Conservation (phyloP, 2,888 invertebrate species). For the Dynastes maya region DNA sequence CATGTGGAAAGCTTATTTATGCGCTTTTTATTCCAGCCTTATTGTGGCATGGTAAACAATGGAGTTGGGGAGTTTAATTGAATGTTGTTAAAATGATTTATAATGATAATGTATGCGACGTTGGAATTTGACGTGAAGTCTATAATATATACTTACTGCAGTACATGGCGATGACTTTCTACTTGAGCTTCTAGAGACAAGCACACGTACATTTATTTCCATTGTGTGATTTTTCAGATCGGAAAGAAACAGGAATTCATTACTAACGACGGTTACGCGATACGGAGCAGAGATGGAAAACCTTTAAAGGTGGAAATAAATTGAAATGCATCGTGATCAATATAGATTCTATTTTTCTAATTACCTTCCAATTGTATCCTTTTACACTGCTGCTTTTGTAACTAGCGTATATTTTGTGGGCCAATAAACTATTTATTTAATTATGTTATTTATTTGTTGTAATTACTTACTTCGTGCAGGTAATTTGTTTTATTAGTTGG, state of each 20-base stretch:
- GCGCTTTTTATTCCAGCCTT: slow-evolving; percentile 49
- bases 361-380: no score
- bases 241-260: slow-evolving; percentile 17
- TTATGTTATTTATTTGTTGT: no score
- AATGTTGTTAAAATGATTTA: slow-evolving; percentile 52
- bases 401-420: no score
- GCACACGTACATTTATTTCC: slow-evolving; percentile 24
- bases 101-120: slow-evolving; percentile 51
- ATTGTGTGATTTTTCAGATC: slow-evolving; percentile 39
- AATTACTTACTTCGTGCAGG: no score
- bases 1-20: slow-evolving; percentile 47
- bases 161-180: slow-evolving; percentile 33
- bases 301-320: no score
- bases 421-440: no score
- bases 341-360: no score
- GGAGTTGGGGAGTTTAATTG: slow-evolving; percentile 51
- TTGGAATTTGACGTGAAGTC: slow-evolving; percentile 48
- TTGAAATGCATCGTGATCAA: no score
- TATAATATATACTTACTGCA: slow-evolving; percentile 35
- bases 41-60: slow-evolving; percentile 50
- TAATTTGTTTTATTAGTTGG: no score
- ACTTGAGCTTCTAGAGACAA: slow-evolving; percentile 23
- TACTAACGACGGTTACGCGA: not conserved
- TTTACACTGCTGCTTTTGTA: no score
- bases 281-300: not conserved